phyloP scores from a whole-genome alignment of 37 sponge, comb jelly and placozoan genomes.

The Ianthella basta region DNA sequence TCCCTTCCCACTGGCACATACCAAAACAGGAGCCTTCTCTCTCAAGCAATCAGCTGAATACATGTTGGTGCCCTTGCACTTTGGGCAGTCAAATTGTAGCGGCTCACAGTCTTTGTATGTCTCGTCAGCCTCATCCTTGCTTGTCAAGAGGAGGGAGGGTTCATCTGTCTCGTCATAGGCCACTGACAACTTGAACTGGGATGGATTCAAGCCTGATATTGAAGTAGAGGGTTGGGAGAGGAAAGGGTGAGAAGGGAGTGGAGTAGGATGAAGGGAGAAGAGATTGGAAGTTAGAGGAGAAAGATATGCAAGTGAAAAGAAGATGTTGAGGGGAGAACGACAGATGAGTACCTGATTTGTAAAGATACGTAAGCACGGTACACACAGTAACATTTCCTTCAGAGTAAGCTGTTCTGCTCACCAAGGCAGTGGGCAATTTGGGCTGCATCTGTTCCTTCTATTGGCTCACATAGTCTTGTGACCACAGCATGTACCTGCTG shows the following conservation, averaged over 20 bases:
- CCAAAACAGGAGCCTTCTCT: no score
- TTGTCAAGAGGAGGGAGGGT: not conserved
- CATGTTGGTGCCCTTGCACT: not conserved
- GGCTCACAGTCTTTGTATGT: constrained; percentile 14
- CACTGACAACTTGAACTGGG: not conserved
- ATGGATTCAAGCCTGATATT: constrained; percentile 16
- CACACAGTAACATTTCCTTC: no score
- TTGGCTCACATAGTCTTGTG: constrained; percentile 89
- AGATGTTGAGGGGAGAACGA: no score
- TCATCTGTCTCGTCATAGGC: not conserved
- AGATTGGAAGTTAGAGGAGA: no score
- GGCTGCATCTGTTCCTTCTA: constrained; percentile 83
- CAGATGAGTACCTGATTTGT: no score
- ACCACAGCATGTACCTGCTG: constrained; percentile 93
- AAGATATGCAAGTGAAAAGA: not conserved
- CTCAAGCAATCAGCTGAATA: no score
- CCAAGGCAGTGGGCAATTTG: constrained; percentile 85
- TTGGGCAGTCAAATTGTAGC: not conserved
- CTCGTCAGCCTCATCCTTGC: not conserved
- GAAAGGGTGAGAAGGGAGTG: not conserved
- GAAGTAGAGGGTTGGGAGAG: no score
- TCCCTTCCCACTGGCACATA: no score
- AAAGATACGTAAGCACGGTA: no score
- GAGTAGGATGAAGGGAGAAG: not conserved
- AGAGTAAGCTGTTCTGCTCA: no score